Base-by-base conservation (phyloP, 2,113 vertebrate genomes). In the Indicator maculatus region DNA sequence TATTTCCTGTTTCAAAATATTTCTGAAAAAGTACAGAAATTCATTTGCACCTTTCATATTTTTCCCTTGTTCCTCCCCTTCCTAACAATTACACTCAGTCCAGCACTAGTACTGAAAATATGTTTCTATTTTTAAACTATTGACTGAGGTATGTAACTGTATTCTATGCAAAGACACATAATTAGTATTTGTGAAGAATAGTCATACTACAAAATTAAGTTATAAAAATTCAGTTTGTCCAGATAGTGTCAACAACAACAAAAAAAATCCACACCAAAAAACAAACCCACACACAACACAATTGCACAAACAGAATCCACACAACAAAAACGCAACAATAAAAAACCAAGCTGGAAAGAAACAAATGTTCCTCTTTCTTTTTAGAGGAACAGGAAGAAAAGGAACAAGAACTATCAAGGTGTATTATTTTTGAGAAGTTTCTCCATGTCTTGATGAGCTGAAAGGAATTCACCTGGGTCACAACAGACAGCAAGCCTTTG, bases 131-230 rank as follows among this genome's bases (percentile, higher is more conserved):
- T 86, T 71, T 9, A 44, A 52, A 39, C 2, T 5, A 24, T 1
- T 53, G 20, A 39, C 12, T n/a, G 31, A 84, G 56, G 1, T 9
- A 55, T 2, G 1, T 16, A 73, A 20, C 16, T 38, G 11, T 33
- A n/a, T 7, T 52, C 8, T 10, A 27, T 1, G 1, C 5, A 30
- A 53, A 73, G 11, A 56, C 53, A 45, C 1, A 18, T 2, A 1
- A 47, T 6, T 14, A 55, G 2, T 30, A 36, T 11, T 38, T 44
- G 10, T 11, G 26, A 38, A 7, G 14, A 84, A 61, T 3, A 2
- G 6, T 21, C 21, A 38, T 3, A 45, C 1, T 27, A 13, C 4
- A 38, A 89, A 80, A 80, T 1, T 1, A 3, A 86, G 1, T 2
- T 38, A 44, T 12, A 6, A 5, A 24, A 71, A 60, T 9, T 8